Percentiles rank a stretch among this genome's conserved stretches.
Evolutionary conservation across 2,888 invertebrate genomes (phyloP).

Genomic region (Andrena praecox): DNA sequence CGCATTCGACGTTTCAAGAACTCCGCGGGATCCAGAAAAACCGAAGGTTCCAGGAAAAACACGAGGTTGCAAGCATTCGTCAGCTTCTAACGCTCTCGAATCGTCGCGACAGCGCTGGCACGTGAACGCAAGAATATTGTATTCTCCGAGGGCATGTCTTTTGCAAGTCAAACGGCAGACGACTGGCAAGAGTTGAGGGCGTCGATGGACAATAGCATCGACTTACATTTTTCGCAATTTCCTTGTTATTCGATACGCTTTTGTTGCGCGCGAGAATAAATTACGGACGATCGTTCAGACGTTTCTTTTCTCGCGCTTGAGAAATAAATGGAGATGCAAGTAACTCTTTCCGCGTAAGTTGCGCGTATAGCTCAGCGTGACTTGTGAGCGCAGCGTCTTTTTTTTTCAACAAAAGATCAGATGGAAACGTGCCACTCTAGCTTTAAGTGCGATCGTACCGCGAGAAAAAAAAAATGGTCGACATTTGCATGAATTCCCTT

Average conservation of each 20-base stretch:
- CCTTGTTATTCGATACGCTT: not conserved
- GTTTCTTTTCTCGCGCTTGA: not conserved
- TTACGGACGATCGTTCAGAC: not conserved
- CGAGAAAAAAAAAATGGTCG: not conserved
- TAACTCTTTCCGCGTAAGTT: too few relatives aligned
- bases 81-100: too few relatives aligned
- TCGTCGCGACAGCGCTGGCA: too few relatives aligned
- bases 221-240: not conserved
- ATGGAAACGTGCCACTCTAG: not conserved
- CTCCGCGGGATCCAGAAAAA: too few relatives aligned
- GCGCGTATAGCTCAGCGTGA: too few relatives aligned
- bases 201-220: not conserved
- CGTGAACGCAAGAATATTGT: too few relatives aligned
- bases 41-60: too few relatives aligned
- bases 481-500: slow-evolving; percentile 4
- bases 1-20: too few relatives aligned
- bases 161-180: not conserved
- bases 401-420: not conserved
- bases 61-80: too few relatives aligned
- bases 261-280: not conserved
- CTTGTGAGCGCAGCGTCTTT: not conserved
- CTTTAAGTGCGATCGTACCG: not conserved
- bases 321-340: too few relatives aligned
- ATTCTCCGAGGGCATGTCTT: not conserved
- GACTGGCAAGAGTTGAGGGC: not conserved